phyloP scores from a whole-genome alignment of 2,797 vertebrate genomes.

The Sebastes steindachneri region DNA sequence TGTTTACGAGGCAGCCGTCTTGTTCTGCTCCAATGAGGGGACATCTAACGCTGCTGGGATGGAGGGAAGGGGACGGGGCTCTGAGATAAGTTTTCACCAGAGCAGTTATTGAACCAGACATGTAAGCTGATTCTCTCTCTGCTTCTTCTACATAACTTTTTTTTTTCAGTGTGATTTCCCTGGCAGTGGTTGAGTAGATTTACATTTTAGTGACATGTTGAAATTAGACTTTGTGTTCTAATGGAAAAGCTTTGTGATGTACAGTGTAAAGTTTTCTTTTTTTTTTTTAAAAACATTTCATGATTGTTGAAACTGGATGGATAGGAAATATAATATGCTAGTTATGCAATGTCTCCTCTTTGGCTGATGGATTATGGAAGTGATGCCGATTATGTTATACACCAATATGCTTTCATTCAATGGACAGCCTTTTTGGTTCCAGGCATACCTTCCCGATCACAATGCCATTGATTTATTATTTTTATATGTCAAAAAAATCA shows the following conservation, averaged over 20 bases:
- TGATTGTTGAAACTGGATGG: slow-evolving; percentile 75
- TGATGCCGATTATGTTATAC: slow-evolving; percentile 45
- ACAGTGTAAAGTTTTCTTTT: slow-evolving; percentile 80
- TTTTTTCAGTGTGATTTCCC: slow-evolving; percentile 74
- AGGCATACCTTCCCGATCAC: slow-evolving; percentile 55
- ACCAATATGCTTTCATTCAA: slow-evolving; percentile 60
- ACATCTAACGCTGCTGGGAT: slow-evolving; percentile 65
- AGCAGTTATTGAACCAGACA: slow-evolving; percentile 64
- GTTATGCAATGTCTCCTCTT: slow-evolving; percentile 71
- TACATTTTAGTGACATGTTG: slow-evolving; percentile 70
- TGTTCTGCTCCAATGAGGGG: slow-evolving; percentile 65
- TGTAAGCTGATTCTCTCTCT: slow-evolving; percentile 67
- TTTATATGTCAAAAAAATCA: slow-evolving; percentile 70
- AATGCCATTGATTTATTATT: slow-evolving; percentile 66
- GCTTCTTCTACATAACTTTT: slow-evolving; percentile 62
- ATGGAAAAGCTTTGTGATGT: slow-evolving; percentile 78
- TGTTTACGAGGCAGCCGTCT: slow-evolving; percentile 66
- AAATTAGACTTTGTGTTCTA: slow-evolving; percentile 71
- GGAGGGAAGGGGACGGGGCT: slow-evolving; percentile 47
- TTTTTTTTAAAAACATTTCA: slow-evolving; percentile 65
- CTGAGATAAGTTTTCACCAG: slow-evolving; percentile 39
- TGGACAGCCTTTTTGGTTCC: slow-evolving; percentile 50
- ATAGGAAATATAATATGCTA: slow-evolving; percentile 73
- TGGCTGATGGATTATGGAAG: slow-evolving; percentile 65
- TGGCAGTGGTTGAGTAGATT: slow-evolving; percentile 75